Evolutionary conservation across 2,797 vertebrate genomes (phyloP), one percentile per base, ranked within the genome.

Genomic region (Delichon dasypus): DNA sequence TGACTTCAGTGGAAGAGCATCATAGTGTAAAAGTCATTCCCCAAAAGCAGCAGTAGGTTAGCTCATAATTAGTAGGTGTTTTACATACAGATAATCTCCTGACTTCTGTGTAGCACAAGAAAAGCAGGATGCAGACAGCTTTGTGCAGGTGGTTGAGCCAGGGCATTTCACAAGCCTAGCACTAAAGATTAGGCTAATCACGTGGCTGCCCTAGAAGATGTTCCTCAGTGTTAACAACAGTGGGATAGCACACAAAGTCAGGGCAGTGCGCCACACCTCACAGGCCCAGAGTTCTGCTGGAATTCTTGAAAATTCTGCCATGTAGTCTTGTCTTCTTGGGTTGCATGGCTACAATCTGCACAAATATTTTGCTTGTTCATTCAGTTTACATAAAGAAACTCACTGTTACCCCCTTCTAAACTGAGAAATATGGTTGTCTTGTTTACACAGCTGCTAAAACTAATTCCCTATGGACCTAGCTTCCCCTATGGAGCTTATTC

Each of bases 381-480:
- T 70, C 32, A 21, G 17, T 20, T 30, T n/a, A 9, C 29, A 27
- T 34, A 44, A 84, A 77, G 50, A 77, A 80, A 67, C 7, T 67
- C 29, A 30, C 22, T 54, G 30, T 75, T 64, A 25, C 2, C 5
- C 2, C 1, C 4, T 85, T 67, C 76, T 55, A 88, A 85, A 51
- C 20, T 10, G 22, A 66, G 51, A 83, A 92, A 60, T 36, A 20
- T 0, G 2, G 13, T 76, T 82, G 61, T 66, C 74, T 73, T 55
- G 15, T 87, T 78, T 73, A 62, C n/a, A 55, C 45, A 85, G 62
- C 64, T 90, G 74, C 11, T 32, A 51, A 55, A 82, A 18, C 6
- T 66, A 40, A 75, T 73, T 65, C 40, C 8, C 20, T 27, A 6
- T 0, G 0, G 18, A 51, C 5, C 4, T 58, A 16, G 16, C 6